Evolutionary conservation across 2,888 invertebrate species (phyloP).

Genomic region (Gymnoscelis rufifasciata): DNA sequence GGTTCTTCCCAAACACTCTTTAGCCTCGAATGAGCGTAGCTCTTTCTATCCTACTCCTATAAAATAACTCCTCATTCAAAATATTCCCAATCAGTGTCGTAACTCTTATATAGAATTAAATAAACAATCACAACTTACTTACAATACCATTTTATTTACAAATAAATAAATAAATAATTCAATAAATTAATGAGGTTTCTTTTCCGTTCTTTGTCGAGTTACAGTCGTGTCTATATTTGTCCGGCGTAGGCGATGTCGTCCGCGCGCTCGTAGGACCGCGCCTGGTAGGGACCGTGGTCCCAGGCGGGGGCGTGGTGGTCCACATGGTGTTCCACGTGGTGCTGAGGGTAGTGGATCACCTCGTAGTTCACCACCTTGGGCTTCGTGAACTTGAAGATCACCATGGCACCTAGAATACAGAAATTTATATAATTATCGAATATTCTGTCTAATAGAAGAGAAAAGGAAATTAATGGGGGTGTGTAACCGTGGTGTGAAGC

Average conservation of each 20-base stretch:
- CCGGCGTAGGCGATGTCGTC: slow-evolving; percentile 81
- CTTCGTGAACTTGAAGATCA: slow-evolving; percentile 92
- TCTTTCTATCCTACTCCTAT: too few species aligned
- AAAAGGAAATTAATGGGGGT: too few species aligned
- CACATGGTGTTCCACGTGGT: slow-evolving; percentile 83
- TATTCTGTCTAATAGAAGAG: not conserved
- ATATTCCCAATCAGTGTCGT: too few species aligned
- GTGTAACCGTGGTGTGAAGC: too few species aligned
- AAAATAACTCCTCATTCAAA: too few species aligned
- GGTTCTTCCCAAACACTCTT: too few species aligned
- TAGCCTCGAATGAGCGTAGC: too few species aligned
- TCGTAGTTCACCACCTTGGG: slow-evolving; percentile 93
- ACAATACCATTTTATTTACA: slow-evolving; percentile 71
- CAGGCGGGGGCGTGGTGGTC: slow-evolving; percentile 78
- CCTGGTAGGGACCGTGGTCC: slow-evolving; percentile 82
- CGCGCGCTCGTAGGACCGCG: slow-evolving; percentile 77
- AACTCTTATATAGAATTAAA: too few species aligned
- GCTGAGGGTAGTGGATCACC: slow-evolving; percentile 89
- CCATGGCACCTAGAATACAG: slow-evolving; percentile 80
- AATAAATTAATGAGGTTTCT: slow-evolving; percentile 60
- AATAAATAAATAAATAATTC: slow-evolving; percentile 64
- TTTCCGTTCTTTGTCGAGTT: slow-evolving; percentile 67
- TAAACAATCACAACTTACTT: slow-evolving; percentile 38
- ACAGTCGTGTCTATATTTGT: slow-evolving; percentile 61
- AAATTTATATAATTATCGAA: not conserved